Percentiles rank a stretch among this genome's conserved stretches.
Conservation (phyloP, 1,140 invertebrate genomes). For the Psix sp. region DNA sequence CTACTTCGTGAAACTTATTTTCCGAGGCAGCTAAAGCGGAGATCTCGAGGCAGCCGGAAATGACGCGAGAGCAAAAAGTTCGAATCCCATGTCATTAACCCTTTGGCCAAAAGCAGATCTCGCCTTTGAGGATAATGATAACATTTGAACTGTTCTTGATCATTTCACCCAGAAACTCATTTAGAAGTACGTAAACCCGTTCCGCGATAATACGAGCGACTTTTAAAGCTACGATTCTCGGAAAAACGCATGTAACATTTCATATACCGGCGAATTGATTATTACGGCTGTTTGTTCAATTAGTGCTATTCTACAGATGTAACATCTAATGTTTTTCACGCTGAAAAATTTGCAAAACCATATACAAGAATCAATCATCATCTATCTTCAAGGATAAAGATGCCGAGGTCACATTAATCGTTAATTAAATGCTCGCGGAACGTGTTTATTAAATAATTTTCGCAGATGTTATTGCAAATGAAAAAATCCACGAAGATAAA, state of each 20-base stretch:
- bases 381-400: constrained; percentile 46
- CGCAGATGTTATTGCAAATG: not conserved
- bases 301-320: not conserved
- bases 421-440: constrained; percentile 32
- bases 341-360: constrained; percentile 26
- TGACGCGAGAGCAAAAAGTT: constrained; percentile 51
- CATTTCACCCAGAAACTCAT: constrained; percentile 35
- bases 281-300: not conserved
- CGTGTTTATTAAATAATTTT: constrained; percentile 15
- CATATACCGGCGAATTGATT: not conserved
- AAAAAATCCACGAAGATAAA: constrained; percentile 2
- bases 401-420: constrained; percentile 37
- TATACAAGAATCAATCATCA: constrained; percentile 41
- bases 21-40: constrained; percentile 8
- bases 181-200: constrained; percentile 11
- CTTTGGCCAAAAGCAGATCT: constrained; percentile 46
- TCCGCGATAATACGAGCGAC: constrained; percentile 14
- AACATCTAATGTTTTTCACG: constrained; percentile 20
- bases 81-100: constrained; percentile 52
- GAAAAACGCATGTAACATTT: constrained; percentile 18
- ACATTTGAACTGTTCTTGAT: constrained; percentile 54
- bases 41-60: constrained; percentile 48
- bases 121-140: constrained; percentile 48
- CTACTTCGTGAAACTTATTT: constrained; percentile 31
- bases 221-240: constrained; percentile 6